Base-by-base conservation (phyloP, 2,797 vertebrate genomes). In the Macropus fuliginosus region DNA sequence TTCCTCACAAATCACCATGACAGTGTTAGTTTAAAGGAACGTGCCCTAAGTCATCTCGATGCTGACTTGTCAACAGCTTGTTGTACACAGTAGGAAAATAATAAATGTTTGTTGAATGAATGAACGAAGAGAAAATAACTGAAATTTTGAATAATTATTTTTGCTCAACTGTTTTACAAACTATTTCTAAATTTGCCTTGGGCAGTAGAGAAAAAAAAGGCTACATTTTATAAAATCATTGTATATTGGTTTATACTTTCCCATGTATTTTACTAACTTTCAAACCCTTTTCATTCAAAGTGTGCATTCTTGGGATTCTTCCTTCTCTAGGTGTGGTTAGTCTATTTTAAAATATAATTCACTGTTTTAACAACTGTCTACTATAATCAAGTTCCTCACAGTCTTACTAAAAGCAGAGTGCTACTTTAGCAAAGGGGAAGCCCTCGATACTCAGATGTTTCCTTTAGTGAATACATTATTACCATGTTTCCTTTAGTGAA, bases 241-340 rank as follows among this genome's bases (percentile, higher is more conserved):
- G n/a, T 95, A 92, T 93, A 28, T 59, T 52, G 56, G 46, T 89
- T 16, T 3, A n/a, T 93, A 56, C 93, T 27, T 91, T 12, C 28
- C 66, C 24, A 1, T 52, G 27, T 91, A 29, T 24, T 54, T 93
- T 92, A 92, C 40, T 89, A 89, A 3, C 9, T 0, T 91, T 91
- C 5, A 57, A 95, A 81, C 54, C 56, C 56, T 55, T 95, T 92
- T 94, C 94, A 91, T 96, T 94, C 97, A 96, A 93, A 24, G 9
- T 0, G 1, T 96, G 94, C 97, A 94, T 98, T 98, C 97, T 97
- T 98, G 0, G 97, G 97, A 98, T 97, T 95, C 95, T 96, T 98
- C 95, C 97, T 97, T 46, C 55, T 96, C 28, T 94, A 98, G 98
- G 97, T 98, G 98, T 98, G 97, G 97, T 96, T 97, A 92, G n/a